Conservation (phyloP, 2,113 vertebrate genomes). For the Podarcis muralis region DNA sequence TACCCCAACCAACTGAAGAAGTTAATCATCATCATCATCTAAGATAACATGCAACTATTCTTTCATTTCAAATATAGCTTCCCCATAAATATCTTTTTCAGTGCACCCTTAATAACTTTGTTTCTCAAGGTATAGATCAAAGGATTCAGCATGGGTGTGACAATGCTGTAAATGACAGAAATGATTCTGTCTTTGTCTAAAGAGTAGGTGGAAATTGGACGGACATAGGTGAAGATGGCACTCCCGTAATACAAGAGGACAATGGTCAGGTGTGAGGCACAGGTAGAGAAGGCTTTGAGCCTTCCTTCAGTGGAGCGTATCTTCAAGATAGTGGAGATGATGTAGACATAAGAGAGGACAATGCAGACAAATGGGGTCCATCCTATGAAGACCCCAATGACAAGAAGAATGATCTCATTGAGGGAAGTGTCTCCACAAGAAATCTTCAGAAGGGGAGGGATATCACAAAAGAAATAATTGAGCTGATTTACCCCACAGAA, state of each 20-base stretch:
- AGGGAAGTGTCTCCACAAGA: constrained; percentile 40
- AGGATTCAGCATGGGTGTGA: constrained; percentile 55
- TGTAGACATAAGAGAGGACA: constrained; percentile 55
- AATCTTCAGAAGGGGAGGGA: constrained; percentile 54
- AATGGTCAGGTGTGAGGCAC: constrained; percentile 28
- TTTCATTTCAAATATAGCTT: constrained; percentile 9
- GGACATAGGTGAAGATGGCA: background rate
- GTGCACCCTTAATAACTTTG: constrained; percentile 31
- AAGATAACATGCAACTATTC: background rate
- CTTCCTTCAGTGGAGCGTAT: constrained; percentile 6
- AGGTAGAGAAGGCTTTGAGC: constrained; percentile 13
- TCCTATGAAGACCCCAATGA: background rate
- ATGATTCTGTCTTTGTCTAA: constrained; percentile 1
- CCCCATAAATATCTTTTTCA: background rate
- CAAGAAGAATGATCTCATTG: constrained; percentile 44
- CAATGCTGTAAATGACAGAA: constrained; percentile 16
- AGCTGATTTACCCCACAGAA: constrained; percentile 53
- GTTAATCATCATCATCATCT: background rate
- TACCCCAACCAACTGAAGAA: no score
- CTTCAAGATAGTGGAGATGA: constrained; percentile 43
- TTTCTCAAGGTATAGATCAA: constrained; percentile 55
- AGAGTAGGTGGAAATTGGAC: background rate
- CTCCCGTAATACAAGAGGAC: constrained; percentile 23
- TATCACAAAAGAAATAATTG: constrained; percentile 69
- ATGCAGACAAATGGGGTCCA: constrained; percentile 48